Conservation (phyloP, 2,113 vertebrate genomes). For the Aramus guarauna region DNA sequence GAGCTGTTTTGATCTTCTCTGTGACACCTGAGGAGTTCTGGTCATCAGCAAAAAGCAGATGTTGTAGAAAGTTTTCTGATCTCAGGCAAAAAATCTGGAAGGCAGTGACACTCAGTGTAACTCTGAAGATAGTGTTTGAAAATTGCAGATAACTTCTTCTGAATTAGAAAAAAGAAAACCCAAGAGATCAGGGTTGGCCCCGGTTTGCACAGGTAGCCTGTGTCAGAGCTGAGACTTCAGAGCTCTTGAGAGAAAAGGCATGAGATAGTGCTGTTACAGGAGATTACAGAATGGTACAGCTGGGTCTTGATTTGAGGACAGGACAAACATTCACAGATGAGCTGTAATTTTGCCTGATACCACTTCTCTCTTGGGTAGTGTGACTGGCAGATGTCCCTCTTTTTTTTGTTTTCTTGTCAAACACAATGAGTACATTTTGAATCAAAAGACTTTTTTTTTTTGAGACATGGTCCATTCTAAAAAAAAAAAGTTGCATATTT, state of each 20-base stretch:
- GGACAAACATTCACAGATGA: not conserved
- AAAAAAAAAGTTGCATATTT: not conserved
- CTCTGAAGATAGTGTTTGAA: not conserved
- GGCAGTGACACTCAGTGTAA: not conserved
- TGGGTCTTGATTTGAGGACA: not conserved
- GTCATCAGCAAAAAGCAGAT: not conserved
- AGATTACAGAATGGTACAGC: not conserved
- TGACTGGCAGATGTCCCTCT: not conserved
- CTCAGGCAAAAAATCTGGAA: not conserved
- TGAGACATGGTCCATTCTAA: not conserved
- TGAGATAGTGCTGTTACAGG: not conserved
- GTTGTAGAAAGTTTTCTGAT: not conserved
- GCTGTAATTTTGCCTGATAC: not conserved
- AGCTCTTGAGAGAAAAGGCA: not conserved
- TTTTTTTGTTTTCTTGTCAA: not conserved
- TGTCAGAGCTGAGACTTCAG: not conserved
- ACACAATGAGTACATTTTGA: not conserved
- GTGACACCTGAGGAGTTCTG: not conserved
- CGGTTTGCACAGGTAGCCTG: not conserved
- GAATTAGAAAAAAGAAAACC: not conserved
- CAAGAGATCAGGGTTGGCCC: not conserved
- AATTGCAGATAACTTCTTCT: not conserved
- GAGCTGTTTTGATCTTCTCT: not conserved
- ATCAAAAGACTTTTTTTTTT: not conserved
- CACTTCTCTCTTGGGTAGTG: not conserved